These are phyloP conservation scores for Momotus momota DNA, from an alignment of 2,797 vertebrate species.

Conservation along the genomic window DNA sequence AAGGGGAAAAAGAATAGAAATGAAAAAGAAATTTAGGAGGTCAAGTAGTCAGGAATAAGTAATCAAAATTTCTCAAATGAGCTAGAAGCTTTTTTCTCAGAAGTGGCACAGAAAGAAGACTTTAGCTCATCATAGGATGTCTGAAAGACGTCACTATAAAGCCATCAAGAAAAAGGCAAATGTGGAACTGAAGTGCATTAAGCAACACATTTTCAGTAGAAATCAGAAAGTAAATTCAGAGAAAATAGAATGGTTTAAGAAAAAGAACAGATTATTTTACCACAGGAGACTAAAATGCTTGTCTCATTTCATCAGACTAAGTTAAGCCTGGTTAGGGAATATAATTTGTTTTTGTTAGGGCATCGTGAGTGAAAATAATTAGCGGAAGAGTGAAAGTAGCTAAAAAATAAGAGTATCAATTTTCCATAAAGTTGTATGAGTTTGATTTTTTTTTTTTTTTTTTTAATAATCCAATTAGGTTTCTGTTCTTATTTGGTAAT, in stretches of 20 bases:
- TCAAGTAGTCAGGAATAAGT: background rate
- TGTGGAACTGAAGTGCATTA: background rate
- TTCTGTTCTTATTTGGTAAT: background rate
- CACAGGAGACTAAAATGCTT: background rate
- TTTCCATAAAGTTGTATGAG: background rate
- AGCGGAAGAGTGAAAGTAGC: background rate
- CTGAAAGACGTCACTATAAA: background rate
- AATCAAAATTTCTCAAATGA: background rate
- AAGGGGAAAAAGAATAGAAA: background rate
- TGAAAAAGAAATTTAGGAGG: background rate
- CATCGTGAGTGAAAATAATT: background rate
- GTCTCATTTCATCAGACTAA: background rate
- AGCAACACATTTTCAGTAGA: background rate
- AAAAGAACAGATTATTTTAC: background rate
- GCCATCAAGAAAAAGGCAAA: background rate
- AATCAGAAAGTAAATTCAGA: background rate
- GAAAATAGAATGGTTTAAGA: background rate
- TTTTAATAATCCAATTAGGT: background rate
- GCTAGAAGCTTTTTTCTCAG: background rate
- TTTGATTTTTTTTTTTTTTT: background rate
- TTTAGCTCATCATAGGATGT: background rate
- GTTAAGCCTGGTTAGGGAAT: background rate
- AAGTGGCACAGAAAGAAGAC: rapidly evolving
- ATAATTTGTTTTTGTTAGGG: background rate
- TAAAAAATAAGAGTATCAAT: background rate